Evolutionary conservation across 2,113 vertebrate species (phyloP).

Genomic region (Eulemur macaco): DNA sequence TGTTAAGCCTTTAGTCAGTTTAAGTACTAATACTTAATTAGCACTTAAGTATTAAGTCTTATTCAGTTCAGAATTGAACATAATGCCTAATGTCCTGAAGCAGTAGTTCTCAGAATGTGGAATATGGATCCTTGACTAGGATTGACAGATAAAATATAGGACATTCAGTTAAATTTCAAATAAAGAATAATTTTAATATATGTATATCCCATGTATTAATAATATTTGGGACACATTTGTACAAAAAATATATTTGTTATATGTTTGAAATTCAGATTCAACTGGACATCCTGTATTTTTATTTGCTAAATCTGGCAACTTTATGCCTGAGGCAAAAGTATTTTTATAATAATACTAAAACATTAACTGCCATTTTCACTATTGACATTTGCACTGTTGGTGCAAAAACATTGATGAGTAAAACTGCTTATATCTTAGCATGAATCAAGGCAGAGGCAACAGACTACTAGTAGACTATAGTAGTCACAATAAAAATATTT

Average conservation of each 20-base stretch:
- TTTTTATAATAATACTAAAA: conserved; percentile 41
- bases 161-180: conserved; percentile 12
- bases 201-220: not conserved
- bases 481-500: not conserved
- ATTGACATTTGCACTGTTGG: not conserved
- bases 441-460: not conserved
- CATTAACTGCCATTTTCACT: conserved; percentile 34
- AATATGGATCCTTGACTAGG: not conserved
- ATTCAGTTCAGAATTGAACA: not conserved
- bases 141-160: not conserved
- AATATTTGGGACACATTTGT: conserved; percentile 15
- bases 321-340: conserved; percentile 24
- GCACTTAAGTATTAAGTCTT: not conserved
- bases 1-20: not conserved
- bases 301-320: not conserved
- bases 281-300: not conserved
- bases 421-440: not conserved
- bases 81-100: not conserved
- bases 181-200: conserved; percentile 29
- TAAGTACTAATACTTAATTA: not conserved
- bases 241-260: conserved; percentile 23
- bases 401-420: not conserved
- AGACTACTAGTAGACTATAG: not conserved
- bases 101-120: not conserved
- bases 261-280: conserved; percentile 45